These are phyloP conservation scores for Rhinophrynus dorsalis DNA, from an alignment of 2,797 vertebrate genomes.

Conservation along the genomic window DNA sequence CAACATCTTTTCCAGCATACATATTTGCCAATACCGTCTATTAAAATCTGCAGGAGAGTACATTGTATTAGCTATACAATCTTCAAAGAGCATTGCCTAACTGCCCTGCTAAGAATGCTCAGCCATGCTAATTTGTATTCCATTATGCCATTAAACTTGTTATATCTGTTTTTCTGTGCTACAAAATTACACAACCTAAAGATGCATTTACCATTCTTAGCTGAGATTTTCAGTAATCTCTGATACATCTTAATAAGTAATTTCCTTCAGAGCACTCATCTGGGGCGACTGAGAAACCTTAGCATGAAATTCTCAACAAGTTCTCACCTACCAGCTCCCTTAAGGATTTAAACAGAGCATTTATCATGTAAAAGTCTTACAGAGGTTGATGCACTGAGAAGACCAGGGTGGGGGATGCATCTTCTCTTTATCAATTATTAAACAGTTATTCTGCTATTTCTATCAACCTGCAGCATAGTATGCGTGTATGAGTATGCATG, in stretches of 20 bases:
- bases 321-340: constrained; percentile 15
- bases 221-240: constrained; percentile 25
- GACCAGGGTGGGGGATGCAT: too few relatives aligned
- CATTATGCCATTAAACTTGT: constrained; percentile 25
- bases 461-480: too few relatives aligned
- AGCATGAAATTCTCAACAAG: constrained; percentile 14
- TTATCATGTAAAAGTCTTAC: constrained; percentile 8
- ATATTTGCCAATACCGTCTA: constrained; percentile 39
- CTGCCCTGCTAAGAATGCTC: background rate
- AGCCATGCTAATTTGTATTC: constrained; percentile 45
- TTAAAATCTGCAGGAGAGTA: constrained; percentile 40
- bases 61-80: constrained; percentile 13
- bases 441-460: too few relatives aligned
- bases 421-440: too few relatives aligned
- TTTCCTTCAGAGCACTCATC: constrained; percentile 44
- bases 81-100: constrained; percentile 26
- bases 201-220: constrained; percentile 20
- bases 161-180: constrained; percentile 35
- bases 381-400: too few relatives aligned
- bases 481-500: too few relatives aligned
- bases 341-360: constrained; percentile 9
- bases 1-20: constrained; percentile 27
- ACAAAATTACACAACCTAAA: constrained; percentile 36
- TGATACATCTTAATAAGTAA: constrained; percentile 47
- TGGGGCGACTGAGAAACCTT: constrained; percentile 37